Conservation (phyloP, 1,140 invertebrate genomes). For the Bombus haemorrhoidalis region DNA sequence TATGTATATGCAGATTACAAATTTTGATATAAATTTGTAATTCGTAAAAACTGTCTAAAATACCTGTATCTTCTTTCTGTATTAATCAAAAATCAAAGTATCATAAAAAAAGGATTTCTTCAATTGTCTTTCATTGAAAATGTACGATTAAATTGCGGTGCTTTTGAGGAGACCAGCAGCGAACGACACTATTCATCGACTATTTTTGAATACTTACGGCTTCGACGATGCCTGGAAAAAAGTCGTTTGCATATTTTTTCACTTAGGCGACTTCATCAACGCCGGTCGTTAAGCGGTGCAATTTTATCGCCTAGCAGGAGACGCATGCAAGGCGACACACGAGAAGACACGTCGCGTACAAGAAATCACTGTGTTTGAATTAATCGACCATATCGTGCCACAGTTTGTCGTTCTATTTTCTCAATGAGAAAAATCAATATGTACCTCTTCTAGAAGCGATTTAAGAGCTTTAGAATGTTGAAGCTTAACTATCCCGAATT, state of each 20-base stretch:
- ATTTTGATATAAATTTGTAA: background rate
- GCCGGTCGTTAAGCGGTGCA: conserved; percentile 53
- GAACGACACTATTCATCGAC: conserved; percentile 27
- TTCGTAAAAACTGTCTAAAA: no score
- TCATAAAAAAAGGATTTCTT: background rate
- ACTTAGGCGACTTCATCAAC: conserved; percentile 53
- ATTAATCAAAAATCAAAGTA: background rate
- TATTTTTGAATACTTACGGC: conserved; percentile 49
- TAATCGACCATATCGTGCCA: background rate
- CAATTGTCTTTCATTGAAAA: background rate
- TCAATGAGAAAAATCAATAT: conserved; percentile 1
- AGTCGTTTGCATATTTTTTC: conserved; percentile 61
- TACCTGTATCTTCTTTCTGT: background rate
- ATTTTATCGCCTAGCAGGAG: conserved; percentile 49
- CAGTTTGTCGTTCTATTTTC: background rate
- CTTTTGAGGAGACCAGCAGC: background rate
- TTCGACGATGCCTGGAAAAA: conserved; percentile 27
- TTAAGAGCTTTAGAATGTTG: background rate
- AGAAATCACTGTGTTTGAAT: conserved; percentile 43
- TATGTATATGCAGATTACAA: background rate
- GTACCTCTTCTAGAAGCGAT: background rate
- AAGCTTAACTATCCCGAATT: no score
- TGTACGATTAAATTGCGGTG: background rate
- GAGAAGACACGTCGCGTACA: conserved; percentile 9
- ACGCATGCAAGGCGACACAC: conserved; percentile 20